Conservation (phyloP, 2,113 vertebrate genomes). For the Tonatia bakeri region DNA sequence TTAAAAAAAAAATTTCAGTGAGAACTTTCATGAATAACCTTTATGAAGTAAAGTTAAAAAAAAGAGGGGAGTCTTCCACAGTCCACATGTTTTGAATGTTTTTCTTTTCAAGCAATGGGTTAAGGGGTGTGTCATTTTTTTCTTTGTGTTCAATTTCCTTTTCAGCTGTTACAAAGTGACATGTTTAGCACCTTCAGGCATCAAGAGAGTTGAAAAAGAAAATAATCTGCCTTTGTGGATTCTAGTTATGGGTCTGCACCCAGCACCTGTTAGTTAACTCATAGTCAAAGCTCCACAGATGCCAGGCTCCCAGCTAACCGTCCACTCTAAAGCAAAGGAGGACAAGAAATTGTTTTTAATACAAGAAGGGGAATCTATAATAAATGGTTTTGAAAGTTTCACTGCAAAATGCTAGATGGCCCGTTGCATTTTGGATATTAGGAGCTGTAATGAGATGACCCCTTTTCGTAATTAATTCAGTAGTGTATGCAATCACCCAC, state of each 20-base stretch:
- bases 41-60: not conserved
- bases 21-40: not conserved
- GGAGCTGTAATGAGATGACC: not conserved
- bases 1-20: not conserved
- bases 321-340: not conserved
- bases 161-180: not conserved
- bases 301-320: not conserved
- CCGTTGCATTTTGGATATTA: not conserved
- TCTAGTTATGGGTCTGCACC: not conserved
- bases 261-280: not conserved
- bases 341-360: not conserved
- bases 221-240: not conserved
- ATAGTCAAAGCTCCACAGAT: not conserved
- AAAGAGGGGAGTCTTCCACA: not conserved
- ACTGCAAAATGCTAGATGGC: not conserved
- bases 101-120: not conserved
- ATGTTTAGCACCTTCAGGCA: not conserved
- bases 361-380: not conserved
- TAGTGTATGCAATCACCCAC: not conserved
- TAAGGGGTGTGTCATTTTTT: not conserved
- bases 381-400: not conserved
- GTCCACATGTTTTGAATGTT: not conserved
- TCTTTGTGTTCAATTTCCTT: constrained; percentile 32
- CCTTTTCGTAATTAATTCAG: not conserved
- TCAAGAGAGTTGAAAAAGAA: not conserved